Evolutionary conservation across 2,888 invertebrate species (phyloP), one percentile per base, ranked within the genome.

Genomic region (Zygaena filipendulae): DNA sequence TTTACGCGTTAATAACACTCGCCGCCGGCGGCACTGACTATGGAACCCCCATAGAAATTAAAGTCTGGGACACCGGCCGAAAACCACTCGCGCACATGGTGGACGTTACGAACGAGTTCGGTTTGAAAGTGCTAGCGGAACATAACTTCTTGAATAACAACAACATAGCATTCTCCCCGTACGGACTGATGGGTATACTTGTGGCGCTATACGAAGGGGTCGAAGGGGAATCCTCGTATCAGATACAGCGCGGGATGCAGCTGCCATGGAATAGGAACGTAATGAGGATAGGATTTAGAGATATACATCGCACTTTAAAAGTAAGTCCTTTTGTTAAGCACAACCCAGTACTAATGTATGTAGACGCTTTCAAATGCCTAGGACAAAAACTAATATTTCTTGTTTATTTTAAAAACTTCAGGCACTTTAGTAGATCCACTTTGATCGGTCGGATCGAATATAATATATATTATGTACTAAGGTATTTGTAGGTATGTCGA

Each of bases 131-230:
- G 44, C 77, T 92, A 1, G 80, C 87, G 47, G 84, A 86, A 58
- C 88, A 88, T 49, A 87, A 87, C 49, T 84, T 86, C 61, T 77
- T 86, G 46, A 89, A 88, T 60, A 84, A 86, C 25, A 88, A 88
- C 55, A 93, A 92, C 60, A 87, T 92, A 29, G 92, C 91, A 3
- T 88, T 92, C 54, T 92, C 92, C 0, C 92, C 92, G 6, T 91
- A 92, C 39, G 92, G 92, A 3, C 74, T 91, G 33, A 85, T 88
- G 50, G 91, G 91, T 44, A 90, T 92, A 13, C 67, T 92, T 43
- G 84, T 90, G 30, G 90, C 92, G 3, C 69, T 92, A 9, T 88
- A 86, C 55, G 92, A 93, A 61, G 92, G 92, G 13, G 84, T 91
- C 0, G 81, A 85, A 24, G 91, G 91, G 6, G 83, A 84, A 38